Base-by-base conservation (phyloP, 2,888 invertebrate species). In the Endomychus coccineus region DNA sequence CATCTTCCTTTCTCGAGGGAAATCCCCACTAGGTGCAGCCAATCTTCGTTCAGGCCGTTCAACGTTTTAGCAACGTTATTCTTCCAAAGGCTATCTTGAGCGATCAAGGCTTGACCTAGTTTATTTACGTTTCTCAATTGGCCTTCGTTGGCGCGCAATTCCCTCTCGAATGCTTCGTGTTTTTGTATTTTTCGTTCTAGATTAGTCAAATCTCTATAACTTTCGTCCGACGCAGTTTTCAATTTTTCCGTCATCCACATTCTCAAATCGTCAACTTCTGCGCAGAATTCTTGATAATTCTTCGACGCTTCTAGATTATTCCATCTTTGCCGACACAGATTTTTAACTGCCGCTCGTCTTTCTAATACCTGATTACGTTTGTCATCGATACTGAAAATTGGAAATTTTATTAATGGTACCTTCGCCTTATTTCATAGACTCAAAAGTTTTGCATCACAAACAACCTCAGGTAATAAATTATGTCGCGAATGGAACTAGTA, bases 101-200 rank as follows among this genome's bases (percentile, higher is more conserved):
- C 75, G 39, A 87, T 77, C 43, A 90, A 63, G 1, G 77, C 76
- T 53, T 83, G 77, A 2, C 85, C 87, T 38, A 77, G 77, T 56
- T 88, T 88, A 50, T 87, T 89, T 0, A 94, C 84, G 13, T 83
- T 81, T 31, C 91, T 71, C 6, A 95, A 70, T 54, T 94, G 87
- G 9, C 90, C 91, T 63, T 96, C 92, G 56, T 96, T 97, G 1
- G 96, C 91, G 29, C 88, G 77, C 12, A 98, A 67, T 60, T 98
- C 97, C 1, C 95, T 73, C 56, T 96, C 95, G 59, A 97, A 96
- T 0, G 96, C 95, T 63, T 94, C 90, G 59, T 98, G 97, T 58
- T 94, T 94, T 66, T 95, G 92, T 1, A 94, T 67, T 61, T 95
- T 95, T 1, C 92, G 74, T 47, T 92, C 90, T 10, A 92, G 66